A percentile compares a stretch with the other conserved stretches of the same genome.
Conservation (phyloP, 1,140 invertebrate genomes). For the Chironomus tepperi region DNA sequence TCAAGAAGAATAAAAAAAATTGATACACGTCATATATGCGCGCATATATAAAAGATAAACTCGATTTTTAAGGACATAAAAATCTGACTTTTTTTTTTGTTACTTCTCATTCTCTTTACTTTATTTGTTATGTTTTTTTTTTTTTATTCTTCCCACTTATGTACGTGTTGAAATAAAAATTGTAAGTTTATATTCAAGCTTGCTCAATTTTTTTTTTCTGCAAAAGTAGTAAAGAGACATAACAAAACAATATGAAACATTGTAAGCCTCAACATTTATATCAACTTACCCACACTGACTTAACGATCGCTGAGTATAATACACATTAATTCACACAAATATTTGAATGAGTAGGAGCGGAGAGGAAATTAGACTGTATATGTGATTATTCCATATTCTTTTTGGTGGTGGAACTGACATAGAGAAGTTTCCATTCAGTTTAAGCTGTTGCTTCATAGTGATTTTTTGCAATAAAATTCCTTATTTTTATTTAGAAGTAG, state of each 20-base stretch:
- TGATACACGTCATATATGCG: neutral
- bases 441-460: slow-evolving; percentile 12
- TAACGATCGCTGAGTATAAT: neutral
- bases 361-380: neutral
- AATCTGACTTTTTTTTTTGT: neutral
- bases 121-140: neutral
- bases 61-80: slow-evolving; percentile 14
- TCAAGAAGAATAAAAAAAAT: neutral
- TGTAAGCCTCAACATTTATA: neutral
- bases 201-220: no score
- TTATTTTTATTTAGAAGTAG: no score
- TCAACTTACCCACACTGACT: neutral
- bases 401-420: neutral
- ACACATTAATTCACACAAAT: neutral
- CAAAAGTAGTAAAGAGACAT: no score
- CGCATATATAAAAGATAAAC: neutral
- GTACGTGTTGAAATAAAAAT: no score
- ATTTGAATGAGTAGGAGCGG: neutral
- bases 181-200: no score
- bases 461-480: neutral
- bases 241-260: neutral
- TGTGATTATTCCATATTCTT: neutral
- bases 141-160: slow-evolving; percentile 3
- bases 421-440: neutral
- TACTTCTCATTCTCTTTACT: neutral